Base-by-base conservation (phyloP, 2,113 vertebrate genomes). In the Sprattus sprattus region DNA sequence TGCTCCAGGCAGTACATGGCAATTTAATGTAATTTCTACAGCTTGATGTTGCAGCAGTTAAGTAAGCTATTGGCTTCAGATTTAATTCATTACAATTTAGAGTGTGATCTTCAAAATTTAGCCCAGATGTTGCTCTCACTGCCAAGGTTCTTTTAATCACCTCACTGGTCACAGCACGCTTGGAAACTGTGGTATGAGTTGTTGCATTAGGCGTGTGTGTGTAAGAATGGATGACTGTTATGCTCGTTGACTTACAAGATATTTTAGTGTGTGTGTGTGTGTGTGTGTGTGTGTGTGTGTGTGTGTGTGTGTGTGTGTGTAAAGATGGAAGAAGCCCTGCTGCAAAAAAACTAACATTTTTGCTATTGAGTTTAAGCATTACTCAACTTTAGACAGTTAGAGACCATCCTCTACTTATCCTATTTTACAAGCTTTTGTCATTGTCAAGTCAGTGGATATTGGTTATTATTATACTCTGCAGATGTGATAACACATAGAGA, bases 1-100 rank as follows among this genome's bases (percentile, higher is more conserved):
- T 60, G 87, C 86, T 86, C 57, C 22, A 0, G 82, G 90, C 87
- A 88, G 6, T 0, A 81, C 8, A 5, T 81, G 86, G 82, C 49
- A 81, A 85, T 85, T 54, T 89, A 84, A 90, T 92, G 88, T 89
- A 78, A 88, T 87, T 89, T 85, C 82, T 85, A 82, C 81, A 67
- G 49, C 85, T 85, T 81, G 84, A 80, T 44, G 18, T 85, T 16
- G 87, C 90, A 84, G 85, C 85, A 86, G 88, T 87, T 67, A 82
- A 89, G 82, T 67, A 82, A 75, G 86, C 15, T 50, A 80, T 88
- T 82, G 86, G 88, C 85, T 85, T 87, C 86, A 88, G 47, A 90
- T 87, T 87, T 32, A 86, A 90, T 90, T 85, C 83, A 86, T 89
- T 81, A 28, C 11, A 85, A 87, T 89, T 89, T 81, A 88, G 54